phyloP scores from a whole-genome alignment of 1,140 invertebrate genomes.

The Drosophila leontia region DNA sequence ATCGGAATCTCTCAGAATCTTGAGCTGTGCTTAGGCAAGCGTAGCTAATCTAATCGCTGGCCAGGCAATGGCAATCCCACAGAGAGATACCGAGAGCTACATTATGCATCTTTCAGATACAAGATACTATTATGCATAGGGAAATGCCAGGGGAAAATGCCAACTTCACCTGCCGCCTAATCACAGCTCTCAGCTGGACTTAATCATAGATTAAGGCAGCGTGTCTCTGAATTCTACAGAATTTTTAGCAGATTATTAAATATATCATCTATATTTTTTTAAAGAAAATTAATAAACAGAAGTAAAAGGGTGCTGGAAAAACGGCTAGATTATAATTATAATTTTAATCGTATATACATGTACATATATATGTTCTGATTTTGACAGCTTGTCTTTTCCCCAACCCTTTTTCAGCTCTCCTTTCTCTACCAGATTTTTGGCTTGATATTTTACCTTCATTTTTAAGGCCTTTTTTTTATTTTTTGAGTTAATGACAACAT shows the following conservation, averaged over 20 bases:
- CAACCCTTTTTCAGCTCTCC: neutral
- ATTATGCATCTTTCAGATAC: neutral
- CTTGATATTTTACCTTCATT: too few relatives aligned
- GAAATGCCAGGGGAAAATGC: conserved; percentile 7
- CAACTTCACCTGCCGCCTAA: neutral
- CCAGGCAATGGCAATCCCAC: conserved; percentile 4
- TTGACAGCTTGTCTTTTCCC: neutral
- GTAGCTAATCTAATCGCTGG: conserved; percentile 70
- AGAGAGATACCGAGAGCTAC: too few relatives aligned
- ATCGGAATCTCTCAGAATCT: conserved; percentile 2
- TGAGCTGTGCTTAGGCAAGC: conserved; percentile 61
- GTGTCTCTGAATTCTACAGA: neutral
- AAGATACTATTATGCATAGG: neutral
- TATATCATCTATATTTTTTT: too few relatives aligned
- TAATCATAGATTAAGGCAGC: conserved; percentile 13
- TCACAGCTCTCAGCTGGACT: neutral
- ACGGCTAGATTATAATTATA: neutral
- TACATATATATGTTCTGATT: neutral
- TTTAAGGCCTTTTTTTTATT: neutral
- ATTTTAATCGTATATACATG: too few relatives aligned
- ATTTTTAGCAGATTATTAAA: neutral
- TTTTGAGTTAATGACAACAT: conserved; percentile 63
- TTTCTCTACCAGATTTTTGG: too few relatives aligned
- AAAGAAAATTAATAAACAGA: neutral
- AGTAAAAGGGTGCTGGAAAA: neutral